Percentiles rank a stretch among this genome's conserved stretches.
phyloP scores from a whole-genome alignment of 2,797 vertebrate genomes.

The Tympanoctomys barrerae region DNA sequence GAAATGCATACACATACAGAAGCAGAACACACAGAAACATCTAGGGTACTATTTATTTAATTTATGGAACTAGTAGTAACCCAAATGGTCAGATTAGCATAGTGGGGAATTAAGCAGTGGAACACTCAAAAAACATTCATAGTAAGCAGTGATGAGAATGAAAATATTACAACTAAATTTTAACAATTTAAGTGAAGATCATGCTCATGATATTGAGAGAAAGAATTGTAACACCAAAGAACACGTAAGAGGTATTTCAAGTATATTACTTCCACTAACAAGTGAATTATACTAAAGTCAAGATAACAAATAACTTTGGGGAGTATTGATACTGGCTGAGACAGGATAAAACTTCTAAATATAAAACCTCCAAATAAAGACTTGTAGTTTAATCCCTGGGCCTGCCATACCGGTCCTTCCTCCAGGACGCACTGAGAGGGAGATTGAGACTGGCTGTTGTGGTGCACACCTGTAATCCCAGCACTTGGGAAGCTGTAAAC shows the following conservation, averaged over 20 bases:
- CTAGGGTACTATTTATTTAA: background rate
- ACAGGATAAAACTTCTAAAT: background rate
- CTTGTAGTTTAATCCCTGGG: too few species aligned
- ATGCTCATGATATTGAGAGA: background rate
- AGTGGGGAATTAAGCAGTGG: background rate
- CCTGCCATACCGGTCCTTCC: too few species aligned
- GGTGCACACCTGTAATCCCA: too few species aligned
- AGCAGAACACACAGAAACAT: background rate
- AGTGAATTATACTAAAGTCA: background rate
- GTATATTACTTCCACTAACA: background rate
- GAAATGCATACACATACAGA: background rate
- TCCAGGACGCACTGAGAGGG: too few species aligned
- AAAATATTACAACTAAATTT: background rate
- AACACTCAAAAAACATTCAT: background rate
- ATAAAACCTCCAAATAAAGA: background rate
- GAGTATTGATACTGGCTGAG: background rate
- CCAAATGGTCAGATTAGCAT: background rate
- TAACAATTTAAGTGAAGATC: background rate
- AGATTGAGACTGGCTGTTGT: too few species aligned
- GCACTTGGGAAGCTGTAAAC: too few species aligned
- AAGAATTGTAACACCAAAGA: background rate
- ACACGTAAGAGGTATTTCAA: background rate
- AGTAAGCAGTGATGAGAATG: background rate
- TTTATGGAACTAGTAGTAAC: background rate
- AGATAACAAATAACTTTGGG: background rate